Percentiles rank a stretch among this genome's conserved stretches.
phyloP scores from a whole-genome alignment of 2,797 vertebrate genomes.

The Clamator glandarius region DNA sequence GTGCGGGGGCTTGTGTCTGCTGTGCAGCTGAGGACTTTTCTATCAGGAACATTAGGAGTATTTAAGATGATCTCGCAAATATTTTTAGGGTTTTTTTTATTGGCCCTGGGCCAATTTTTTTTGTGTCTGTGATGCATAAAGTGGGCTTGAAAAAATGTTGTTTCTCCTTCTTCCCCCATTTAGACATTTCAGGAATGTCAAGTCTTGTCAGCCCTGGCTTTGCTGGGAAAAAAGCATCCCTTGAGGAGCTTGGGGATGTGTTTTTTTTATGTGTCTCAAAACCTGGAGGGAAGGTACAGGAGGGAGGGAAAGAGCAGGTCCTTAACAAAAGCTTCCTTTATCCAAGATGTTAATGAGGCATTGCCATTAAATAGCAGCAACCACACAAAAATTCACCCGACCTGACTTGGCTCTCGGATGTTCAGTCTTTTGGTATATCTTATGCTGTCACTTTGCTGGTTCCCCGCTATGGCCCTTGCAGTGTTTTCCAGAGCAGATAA shows the following conservation, averaged over 20 bases:
- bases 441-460: background rate
- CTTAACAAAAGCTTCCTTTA: conserved; percentile 62
- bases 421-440: background rate
- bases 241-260: conserved; percentile 26
- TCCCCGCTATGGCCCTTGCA: background rate
- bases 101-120: conserved; percentile 20
- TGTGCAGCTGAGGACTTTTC: background rate
- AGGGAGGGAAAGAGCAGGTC: conserved; percentile 13
- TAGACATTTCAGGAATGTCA: conserved; percentile 65
- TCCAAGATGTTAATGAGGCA: conserved; percentile 9
- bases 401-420: background rate
- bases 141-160: conserved; percentile 56
- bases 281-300: background rate
- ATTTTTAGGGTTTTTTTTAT: background rate
- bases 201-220: conserved; percentile 57
- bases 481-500: background rate
- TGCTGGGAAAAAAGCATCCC: background rate
- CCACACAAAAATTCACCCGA: background rate
- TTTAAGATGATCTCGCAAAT: conserved; percentile 10
- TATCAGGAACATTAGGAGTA: background rate
- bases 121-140: conserved; percentile 28
- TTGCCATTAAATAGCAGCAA: conserved; percentile 10
- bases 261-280: conserved; percentile 25
- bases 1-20: background rate
- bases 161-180: conserved; percentile 18